These are phyloP conservation scores for Tenualosa thibaudeaui DNA, from an alignment of 2,797 vertebrate species.

Conservation along the genomic window DNA sequence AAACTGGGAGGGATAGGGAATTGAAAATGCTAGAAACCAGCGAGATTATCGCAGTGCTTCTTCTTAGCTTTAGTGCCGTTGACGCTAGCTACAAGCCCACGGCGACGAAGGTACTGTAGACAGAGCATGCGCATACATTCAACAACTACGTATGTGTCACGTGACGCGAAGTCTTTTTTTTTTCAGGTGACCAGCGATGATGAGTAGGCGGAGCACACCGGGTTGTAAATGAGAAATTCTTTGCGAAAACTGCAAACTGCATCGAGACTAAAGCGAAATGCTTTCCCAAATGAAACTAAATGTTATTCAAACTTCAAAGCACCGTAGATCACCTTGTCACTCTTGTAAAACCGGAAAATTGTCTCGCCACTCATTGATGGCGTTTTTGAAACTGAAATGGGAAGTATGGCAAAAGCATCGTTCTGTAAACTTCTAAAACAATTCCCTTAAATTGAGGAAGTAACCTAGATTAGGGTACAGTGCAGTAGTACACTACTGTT, in stretches of 20 bases:
- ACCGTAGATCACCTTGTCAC: too few relatives aligned
- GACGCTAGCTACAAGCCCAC: conserved; percentile 6
- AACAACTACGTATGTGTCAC: background rate
- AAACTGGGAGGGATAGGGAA: background rate
- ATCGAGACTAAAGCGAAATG: too few relatives aligned
- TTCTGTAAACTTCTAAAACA: background rate
- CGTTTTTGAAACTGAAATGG: background rate
- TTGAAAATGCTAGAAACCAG: background rate
- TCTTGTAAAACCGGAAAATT: too few relatives aligned
- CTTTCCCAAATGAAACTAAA: too few relatives aligned
- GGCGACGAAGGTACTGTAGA: conserved; percentile 35
- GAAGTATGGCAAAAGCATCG: background rate
- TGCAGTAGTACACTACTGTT: too few relatives aligned
- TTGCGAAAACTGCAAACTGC: too few relatives aligned
- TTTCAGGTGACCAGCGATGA: background rate
- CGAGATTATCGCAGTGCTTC: conserved; percentile 1
- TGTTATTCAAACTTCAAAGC: too few relatives aligned
- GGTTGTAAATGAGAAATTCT: too few relatives aligned
- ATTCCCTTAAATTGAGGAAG: background rate
- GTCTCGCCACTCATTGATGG: too few relatives aligned
- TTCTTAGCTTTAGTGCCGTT: conserved; percentile 2
- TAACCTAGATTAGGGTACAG: background rate
- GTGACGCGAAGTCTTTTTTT: background rate
- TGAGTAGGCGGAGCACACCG: too few relatives aligned
- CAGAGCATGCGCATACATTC: background rate